Conservation (phyloP, 2,797 vertebrate genomes). For the Silurus aristotelis region DNA sequence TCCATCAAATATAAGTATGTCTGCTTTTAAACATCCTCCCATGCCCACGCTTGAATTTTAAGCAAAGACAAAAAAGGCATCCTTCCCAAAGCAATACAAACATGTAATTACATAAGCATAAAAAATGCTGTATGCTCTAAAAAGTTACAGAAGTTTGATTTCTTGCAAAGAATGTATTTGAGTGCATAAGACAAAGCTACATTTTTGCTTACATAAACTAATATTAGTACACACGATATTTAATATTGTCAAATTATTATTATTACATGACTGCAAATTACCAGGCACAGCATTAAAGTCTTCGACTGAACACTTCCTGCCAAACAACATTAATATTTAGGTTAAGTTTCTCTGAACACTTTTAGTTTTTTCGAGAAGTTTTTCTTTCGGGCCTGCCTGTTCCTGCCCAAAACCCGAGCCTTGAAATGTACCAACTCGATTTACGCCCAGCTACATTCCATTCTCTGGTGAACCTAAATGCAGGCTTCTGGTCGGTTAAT, state of each 20-base stretch:
- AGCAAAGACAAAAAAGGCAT: neutral
- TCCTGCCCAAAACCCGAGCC: conserved; percentile 59
- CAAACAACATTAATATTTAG: conserved; percentile 39
- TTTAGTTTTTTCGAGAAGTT: conserved; percentile 23
- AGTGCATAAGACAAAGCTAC: neutral
- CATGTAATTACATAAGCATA: neutral
- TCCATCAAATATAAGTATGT: neutral
- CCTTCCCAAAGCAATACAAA: neutral
- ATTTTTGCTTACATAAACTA: neutral
- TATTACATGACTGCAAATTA: neutral
- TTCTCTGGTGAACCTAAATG: conserved; percentile 49
- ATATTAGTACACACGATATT: neutral
- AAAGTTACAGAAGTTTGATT: neutral
- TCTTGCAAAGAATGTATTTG: neutral
- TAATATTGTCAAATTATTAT: neutral
- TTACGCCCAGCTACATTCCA: conserved; percentile 52
- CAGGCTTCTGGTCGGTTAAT: conserved; percentile 36
- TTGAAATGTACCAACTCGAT: conserved; percentile 32
- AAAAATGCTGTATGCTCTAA: neutral
- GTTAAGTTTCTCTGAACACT: conserved; percentile 46
- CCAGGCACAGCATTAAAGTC: neutral
- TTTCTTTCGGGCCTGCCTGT: conserved; percentile 59
- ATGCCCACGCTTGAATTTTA: neutral
- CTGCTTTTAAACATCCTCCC: neutral
- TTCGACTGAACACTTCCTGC: neutral